Percentiles rank a stretch among this genome's conserved stretches.
Evolutionary conservation across 2,888 invertebrate genomes (phyloP).

Genomic region (Mylabris sibirica): DNA sequence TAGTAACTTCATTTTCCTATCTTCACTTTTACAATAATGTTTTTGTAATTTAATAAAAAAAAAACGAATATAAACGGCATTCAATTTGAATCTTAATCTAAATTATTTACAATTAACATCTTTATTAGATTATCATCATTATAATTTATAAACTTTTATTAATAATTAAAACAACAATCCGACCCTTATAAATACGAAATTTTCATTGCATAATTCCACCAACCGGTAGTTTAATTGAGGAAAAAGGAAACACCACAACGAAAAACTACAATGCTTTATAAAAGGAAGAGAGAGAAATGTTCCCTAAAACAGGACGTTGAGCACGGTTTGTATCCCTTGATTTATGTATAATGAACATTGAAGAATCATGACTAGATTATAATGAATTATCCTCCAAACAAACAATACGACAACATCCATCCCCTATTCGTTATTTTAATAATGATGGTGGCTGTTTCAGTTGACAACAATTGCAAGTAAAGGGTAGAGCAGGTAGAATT

Average conservation of each 20-base stretch:
- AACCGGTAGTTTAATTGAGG: conserved; percentile 5
- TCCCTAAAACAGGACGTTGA: neutral
- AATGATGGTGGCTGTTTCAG: conserved; percentile 39
- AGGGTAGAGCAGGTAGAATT: neutral
- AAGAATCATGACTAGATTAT: conserved; percentile 38
- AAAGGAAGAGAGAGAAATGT: conserved; percentile 3
- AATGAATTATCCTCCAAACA: conserved; percentile 47
- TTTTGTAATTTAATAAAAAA: neutral
- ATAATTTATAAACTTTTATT: neutral
- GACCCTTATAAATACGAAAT: neutral
- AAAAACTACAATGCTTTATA: neutral
- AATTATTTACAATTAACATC: conserved; percentile 3
- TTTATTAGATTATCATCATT: neutral
- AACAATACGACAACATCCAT: conserved; percentile 48
- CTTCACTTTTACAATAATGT: conserved; percentile 14
- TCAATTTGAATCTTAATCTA: neutral
- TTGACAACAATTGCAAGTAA: neutral
- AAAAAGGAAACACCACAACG: conserved; percentile 3
- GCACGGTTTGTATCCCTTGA: conserved; percentile 40
- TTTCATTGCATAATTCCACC: neutral
- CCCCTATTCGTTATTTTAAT: conserved; percentile 50
- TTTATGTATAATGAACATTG: conserved; percentile 44
- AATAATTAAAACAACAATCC: neutral
- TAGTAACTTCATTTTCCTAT: conserved; percentile 18
- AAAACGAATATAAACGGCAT: neutral